phyloP scores from a whole-genome alignment of 2,113 vertebrate species.

The Talpa occidentalis region DNA sequence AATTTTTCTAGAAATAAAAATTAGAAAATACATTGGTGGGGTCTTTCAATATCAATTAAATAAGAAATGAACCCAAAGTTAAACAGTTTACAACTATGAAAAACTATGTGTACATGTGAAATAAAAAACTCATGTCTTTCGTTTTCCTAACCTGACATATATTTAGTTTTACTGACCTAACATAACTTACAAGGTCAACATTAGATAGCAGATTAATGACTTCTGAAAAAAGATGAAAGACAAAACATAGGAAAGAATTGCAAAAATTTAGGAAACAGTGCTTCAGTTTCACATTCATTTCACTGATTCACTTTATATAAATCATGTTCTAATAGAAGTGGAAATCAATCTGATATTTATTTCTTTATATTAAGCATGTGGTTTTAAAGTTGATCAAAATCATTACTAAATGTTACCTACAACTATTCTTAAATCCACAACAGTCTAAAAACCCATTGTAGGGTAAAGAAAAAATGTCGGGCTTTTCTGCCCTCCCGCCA shows the following conservation, averaged over 20 bases:
- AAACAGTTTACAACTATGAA: background rate
- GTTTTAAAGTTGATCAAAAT: conserved; percentile 49
- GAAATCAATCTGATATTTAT: conserved; percentile 19
- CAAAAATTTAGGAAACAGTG: conserved; percentile 39
- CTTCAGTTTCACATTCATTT: conserved; percentile 49
- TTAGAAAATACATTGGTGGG: background rate
- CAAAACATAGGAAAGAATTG: background rate
- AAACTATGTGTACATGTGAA: background rate
- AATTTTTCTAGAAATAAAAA: conserved; percentile 55
- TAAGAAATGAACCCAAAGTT: background rate
- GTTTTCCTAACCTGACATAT: background rate
- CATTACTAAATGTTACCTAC: background rate
- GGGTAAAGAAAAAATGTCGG: too few species aligned
- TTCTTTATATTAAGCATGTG: background rate
- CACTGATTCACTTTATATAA: background rate
- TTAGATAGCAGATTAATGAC: background rate
- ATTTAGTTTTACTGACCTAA: too few species aligned
- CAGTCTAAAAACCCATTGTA: background rate
- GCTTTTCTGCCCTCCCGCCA: too few species aligned
- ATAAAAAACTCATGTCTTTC: conserved; percentile 28
- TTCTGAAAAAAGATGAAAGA: conserved; percentile 45
- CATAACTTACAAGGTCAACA: conserved; percentile 15
- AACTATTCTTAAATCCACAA: conserved; percentile 26
- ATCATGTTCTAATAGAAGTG: background rate
- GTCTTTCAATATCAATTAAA: conserved; percentile 35